A percentile compares a stretch with the other conserved stretches of the same genome.
Evolutionary conservation across 1,140 invertebrate species (phyloP).

Genomic region (Heliconius himera): DNA sequence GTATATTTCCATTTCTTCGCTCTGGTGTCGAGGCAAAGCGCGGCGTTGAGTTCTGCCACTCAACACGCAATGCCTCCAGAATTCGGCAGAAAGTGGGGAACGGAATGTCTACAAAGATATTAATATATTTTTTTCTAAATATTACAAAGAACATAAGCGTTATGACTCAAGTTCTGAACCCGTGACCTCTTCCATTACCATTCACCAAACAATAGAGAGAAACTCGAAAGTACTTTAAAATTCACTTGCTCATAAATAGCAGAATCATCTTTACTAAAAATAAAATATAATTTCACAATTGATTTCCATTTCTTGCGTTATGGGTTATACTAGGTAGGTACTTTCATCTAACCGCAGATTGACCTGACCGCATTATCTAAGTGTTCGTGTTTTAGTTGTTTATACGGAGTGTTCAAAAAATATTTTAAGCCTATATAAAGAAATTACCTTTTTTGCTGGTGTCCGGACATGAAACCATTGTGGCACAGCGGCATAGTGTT

Average conservation of each 20-base stretch:
- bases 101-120: no score
- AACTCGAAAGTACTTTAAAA: slow-evolving; percentile 5
- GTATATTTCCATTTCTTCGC: no score
- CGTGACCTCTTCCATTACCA: slow-evolving; percentile 1
- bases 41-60: no score
- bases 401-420: slow-evolving; percentile 13
- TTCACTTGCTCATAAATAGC: not conserved
- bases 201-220: slow-evolving; percentile 4
- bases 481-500: no score
- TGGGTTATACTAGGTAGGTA: slow-evolving; percentile 8
- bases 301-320: slow-evolving; percentile 25
- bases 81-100: no score
- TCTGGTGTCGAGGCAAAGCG: no score
- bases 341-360: slow-evolving; percentile 26
- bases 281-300: slow-evolving; percentile 17
- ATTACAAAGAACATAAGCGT: not conserved
- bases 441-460: no score
- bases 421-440: no score
- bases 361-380: slow-evolving; percentile 27
- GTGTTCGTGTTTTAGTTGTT: not conserved
- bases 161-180: not conserved
- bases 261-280: slow-evolving; percentile 4
- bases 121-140: not conserved
- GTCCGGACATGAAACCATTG: no score
- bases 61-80: no score